phyloP scores from a whole-genome alignment of 2,113 vertebrate species.

The Patagioenas fasciata region DNA sequence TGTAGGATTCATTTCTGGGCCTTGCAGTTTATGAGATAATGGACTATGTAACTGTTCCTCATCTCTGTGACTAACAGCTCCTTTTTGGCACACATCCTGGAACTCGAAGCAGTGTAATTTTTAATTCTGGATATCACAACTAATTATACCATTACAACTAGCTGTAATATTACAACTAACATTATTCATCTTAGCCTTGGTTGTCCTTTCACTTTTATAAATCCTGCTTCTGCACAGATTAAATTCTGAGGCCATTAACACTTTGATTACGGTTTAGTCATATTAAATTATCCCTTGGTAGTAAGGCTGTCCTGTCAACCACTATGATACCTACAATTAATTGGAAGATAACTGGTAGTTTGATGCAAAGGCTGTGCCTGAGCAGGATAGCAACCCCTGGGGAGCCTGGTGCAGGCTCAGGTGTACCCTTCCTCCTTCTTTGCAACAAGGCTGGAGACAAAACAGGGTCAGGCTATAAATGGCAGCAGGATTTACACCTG shows the following conservation, averaged over 20 bases:
- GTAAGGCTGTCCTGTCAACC: conserved; percentile 36
- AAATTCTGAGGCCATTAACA: conserved; percentile 60
- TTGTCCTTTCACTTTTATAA: conserved; percentile 49
- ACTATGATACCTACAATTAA: conserved; percentile 54
- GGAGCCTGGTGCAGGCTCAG: not conserved
- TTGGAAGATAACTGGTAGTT: conserved; percentile 38
- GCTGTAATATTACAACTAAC: conserved; percentile 57
- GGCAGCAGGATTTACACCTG: not conserved
- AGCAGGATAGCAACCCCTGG: not conserved
- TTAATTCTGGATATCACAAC: conserved; percentile 63
- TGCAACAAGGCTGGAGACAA: not conserved
- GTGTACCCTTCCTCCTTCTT: not conserved
- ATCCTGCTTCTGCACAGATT: conserved; percentile 46
- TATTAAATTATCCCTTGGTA: conserved; percentile 58
- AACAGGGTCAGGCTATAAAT: not conserved
- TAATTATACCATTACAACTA: conserved; percentile 70
- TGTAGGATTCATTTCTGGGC: not conserved
- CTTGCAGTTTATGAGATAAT: not conserved
- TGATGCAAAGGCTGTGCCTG: not conserved
- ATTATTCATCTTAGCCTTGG: conserved; percentile 57
- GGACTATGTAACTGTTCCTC: conserved; percentile 6
- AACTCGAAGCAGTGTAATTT: conserved; percentile 41
- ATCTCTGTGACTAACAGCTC: not conserved
- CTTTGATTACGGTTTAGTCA: conserved; percentile 60
- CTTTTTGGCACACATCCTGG: conserved; percentile 26